Evolutionary conservation across 64 coral and sea anemone genomes (phyloP), one percentile per base, ranked within the genome.

Genomic region (Actinia equina): DNA sequence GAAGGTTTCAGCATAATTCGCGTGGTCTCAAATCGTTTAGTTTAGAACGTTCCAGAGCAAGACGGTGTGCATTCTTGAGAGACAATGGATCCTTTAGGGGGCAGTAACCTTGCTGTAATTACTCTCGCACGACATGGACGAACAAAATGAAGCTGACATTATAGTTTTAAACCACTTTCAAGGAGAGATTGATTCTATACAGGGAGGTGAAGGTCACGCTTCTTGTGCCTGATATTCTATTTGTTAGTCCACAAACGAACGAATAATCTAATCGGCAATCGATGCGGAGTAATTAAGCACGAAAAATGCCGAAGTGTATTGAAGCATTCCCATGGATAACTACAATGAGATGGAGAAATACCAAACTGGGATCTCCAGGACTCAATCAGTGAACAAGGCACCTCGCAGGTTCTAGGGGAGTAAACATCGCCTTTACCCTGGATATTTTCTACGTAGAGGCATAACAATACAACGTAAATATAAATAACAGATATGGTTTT

Each of bases 181-280:
- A 74, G 26, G 25, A 12, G n/a, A 41, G 62, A 7, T 74, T 74
- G 69, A 74, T 74, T 74, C 25, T 26, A 74, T 74, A 41, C 26
- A 10, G 19, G 19, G 62, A 65, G 62, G 62, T n/a, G 18, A 65
- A 74, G 69, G 69, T 74, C 69, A 74, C 69, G 7, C 0, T 74
- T 74, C 69, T 14, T 74, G 69, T 15, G 10, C 27, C 1, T 30
- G n/a, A 41, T 67, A 67, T 23, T 67, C 63, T 67, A 67, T 67
- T 67, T 67, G 63, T 67, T n/a, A 22, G 63, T 67, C 63, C 19
- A 67, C 9, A 6, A 19, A n/a, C 63, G 19, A n/a, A 22, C 23
- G 23, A 67, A 67, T 46, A 79, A 79, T 79, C 77, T 79, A 79
- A 79, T 79, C 77, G 77, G 13, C 37, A 79, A 79, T 79, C 77